Evolutionary conservation across 64 coral and sea anemone genomes (phyloP), one percentile per base, ranked within the genome.

Genomic region (Montipora foliosa): DNA sequence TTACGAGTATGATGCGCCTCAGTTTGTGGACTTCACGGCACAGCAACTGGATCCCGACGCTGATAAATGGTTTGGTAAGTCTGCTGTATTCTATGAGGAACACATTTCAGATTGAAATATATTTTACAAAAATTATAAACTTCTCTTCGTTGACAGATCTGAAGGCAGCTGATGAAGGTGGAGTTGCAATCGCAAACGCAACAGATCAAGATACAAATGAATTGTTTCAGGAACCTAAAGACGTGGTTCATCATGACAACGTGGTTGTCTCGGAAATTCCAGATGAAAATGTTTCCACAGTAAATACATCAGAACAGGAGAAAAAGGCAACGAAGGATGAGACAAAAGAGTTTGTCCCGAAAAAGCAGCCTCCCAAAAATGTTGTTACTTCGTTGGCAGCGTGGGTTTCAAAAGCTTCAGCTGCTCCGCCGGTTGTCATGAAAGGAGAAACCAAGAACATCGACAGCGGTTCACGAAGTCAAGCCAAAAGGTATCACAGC

Each of bases 31-130:
- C n/a, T 97, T 97, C n/a, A 74, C 77, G 6, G 44, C 49, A 21
- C 69, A 74, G 13, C 47, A 74, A 3, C 58, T 91, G 6, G 96
- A 97, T 48, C 62, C 75, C 66, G 92, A 76, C 12, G 89, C 87
- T 9, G 96, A 97, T 68, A 84, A 67, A 67, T 97, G 95, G 95
- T 97, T 97, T 94, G 95, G 95, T 97, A 92, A 81, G 93, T 87
- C 58, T 16, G 37, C 15, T 81, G 44, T 22, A 47, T 24, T 86
- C 67, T 58, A 37, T 51, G n/a, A 17, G 53, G 44, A 46, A 53
- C 9, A 17, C 10, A 8, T 6, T 19, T n/a, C 86, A 25, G 15
- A 24, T 75, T 49, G 7, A 1, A 82, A 45, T 58, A 19, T 67
- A 87, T 51, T 19, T 67, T n/a, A 53, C 70, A 44, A 47, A 55